These are phyloP conservation scores for Heliothis peltigera DNA, from an alignment of 2,888 invertebrate species.

Conservation along the genomic window DNA sequence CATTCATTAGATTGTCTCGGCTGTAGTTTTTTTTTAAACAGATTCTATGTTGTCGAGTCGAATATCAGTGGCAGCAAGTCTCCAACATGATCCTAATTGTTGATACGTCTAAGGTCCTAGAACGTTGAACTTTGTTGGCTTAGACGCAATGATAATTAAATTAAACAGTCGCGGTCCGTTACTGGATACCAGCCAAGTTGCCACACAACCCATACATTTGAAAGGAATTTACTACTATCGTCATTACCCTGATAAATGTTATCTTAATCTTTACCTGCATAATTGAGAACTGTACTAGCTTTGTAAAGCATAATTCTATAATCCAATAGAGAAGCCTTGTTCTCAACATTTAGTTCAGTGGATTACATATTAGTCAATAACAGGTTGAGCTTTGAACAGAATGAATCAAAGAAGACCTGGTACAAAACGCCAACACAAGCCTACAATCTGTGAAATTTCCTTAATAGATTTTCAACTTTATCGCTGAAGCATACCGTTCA, in stretches of 20 bases:
- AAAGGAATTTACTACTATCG: conserved; percentile 5
- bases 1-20: no score
- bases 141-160: conserved; percentile 36
- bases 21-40: background rate
- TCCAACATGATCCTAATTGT: background rate
- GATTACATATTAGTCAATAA: no score
- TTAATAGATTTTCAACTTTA: no score
- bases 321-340: no score
- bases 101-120: conserved; percentile 17
- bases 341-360: no score
- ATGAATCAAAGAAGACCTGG: no score
- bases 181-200: conserved; percentile 40
- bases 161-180: conserved; percentile 39
- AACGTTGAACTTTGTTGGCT: conserved; percentile 52
- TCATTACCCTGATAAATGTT: background rate
- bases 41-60: background rate
- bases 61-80: background rate
- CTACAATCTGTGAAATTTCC: no score
- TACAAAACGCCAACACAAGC: no score
- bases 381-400: no score
- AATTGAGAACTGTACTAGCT: background rate
- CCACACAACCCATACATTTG: conserved; percentile 10
- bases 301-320: background rate
- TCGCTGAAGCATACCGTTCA: no score
- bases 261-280: background rate